Percentiles rank a stretch among this genome's conserved stretches.
These are phyloP conservation scores for Pipistrellus nathusii DNA, from an alignment of 2,797 vertebrate species.

Conservation along the genomic window DNA sequence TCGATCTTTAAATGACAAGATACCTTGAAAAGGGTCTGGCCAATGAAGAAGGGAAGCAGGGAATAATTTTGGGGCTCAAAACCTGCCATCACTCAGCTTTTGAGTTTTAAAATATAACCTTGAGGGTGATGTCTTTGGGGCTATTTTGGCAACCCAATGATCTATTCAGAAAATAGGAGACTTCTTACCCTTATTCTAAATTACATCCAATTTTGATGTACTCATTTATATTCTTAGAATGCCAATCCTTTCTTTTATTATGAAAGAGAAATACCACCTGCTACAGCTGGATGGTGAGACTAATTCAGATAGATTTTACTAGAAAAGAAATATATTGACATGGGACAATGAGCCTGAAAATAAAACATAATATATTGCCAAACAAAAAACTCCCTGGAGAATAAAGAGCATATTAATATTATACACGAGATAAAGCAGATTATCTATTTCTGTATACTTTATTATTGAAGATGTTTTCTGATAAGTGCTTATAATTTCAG, in stretches of 20 bases:
- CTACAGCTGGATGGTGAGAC: neutral
- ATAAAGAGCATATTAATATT: conserved; percentile 20
- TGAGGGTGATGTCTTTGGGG: neutral
- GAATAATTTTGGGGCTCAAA: neutral
- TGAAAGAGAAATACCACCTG: neutral
- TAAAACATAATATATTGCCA: neutral
- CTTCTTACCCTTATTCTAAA: neutral
- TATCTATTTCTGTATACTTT: conserved; percentile 13
- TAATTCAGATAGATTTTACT: conserved; percentile 48
- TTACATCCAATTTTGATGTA: conserved; percentile 1
- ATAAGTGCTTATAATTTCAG: neutral
- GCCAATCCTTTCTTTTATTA: conserved; percentile 19
- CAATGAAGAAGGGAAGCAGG: neutral
- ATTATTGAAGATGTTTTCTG: conserved; percentile 52
- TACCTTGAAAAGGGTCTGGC: neutral
- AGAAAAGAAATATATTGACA: conserved; percentile 20
- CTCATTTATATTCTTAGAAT: conserved; percentile 48
- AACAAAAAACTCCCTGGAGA: conserved; percentile 2
- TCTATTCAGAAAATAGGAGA: neutral
- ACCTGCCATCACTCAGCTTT: neutral
- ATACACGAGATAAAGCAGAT: neutral
- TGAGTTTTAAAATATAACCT: neutral
- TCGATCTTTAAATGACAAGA: neutral
- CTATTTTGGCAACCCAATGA: neutral
- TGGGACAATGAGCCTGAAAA: neutral